Conservation (phyloP, 2,113 vertebrate genomes). For the Scomber scombrus region DNA sequence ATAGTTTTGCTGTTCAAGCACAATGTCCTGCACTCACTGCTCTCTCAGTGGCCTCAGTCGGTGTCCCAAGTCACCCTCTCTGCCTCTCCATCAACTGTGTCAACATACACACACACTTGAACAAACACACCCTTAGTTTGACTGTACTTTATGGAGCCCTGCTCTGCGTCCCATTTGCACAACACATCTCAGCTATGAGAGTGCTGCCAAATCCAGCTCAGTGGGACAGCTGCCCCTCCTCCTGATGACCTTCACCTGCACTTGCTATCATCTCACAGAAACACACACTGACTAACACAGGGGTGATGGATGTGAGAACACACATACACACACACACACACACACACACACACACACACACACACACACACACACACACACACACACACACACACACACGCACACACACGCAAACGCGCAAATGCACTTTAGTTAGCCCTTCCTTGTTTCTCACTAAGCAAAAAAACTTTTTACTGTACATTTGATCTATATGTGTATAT, state of each 20-base stretch:
- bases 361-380: constrained; percentile 38
- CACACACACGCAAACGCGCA: neutral
- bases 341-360: neutral
- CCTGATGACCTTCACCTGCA: constrained; percentile 72
- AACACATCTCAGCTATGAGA: constrained; percentile 45
- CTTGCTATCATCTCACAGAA: constrained; percentile 39
- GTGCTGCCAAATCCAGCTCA: constrained; percentile 63
- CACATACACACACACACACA: neutral
- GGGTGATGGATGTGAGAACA: neutral
- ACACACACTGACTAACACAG: constrained; percentile 16
- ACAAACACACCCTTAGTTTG: constrained; percentile 27
- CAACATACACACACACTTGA: constrained; percentile 19
- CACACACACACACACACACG: neutral
- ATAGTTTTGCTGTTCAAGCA: constrained; percentile 66
- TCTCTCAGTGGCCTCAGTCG: constrained; percentile 20
- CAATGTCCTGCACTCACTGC: constrained; percentile 47
- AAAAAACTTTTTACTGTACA: neutral
- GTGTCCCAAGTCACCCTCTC: constrained; percentile 41
- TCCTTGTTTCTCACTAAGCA: too few species aligned
- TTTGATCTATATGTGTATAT: neutral
- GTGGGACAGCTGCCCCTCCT: constrained; percentile 52
- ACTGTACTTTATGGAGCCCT: constrained; percentile 30
- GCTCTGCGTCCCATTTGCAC: constrained; percentile 38
- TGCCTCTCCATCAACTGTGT: constrained; percentile 13
- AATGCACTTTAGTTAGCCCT: too few species aligned